Percentiles rank a stretch among this genome's conserved stretches.
These are phyloP conservation scores for Scrobipalpa atriplicella DNA, from an alignment of 2,888 invertebrate genomes.

Conservation along the genomic window DNA sequence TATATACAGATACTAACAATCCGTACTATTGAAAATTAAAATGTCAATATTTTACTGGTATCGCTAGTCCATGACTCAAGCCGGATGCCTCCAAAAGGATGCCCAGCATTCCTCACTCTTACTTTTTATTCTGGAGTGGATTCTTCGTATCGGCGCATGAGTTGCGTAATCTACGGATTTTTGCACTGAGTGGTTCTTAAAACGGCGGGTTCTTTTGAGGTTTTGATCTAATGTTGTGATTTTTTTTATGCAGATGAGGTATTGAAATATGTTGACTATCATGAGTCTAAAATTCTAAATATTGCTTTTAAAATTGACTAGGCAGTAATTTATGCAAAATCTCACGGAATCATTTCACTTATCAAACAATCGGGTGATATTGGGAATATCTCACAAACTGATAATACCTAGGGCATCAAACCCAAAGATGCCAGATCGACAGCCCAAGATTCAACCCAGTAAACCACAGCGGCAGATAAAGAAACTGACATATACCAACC, in stretches of 20 bases:
- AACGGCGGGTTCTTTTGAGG: not conserved
- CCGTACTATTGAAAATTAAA: not conserved
- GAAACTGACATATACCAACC: too few species aligned
- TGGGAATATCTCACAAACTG: too few species aligned
- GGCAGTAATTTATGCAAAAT: too few species aligned
- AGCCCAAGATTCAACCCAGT: too few species aligned
- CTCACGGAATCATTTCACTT: too few species aligned
- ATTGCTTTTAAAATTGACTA: too few species aligned
- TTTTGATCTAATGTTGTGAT: not conserved
- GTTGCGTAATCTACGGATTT: slow-evolving; percentile 29
- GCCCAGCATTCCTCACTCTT: slow-evolving; percentile 34
- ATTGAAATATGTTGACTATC: not conserved
- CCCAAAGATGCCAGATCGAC: too few species aligned
- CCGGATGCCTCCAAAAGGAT: slow-evolving; percentile 32
- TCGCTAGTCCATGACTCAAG: not conserved
- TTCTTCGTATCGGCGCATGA: slow-evolving; percentile 27
- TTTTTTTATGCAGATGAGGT: not conserved
- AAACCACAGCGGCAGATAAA: too few species aligned
- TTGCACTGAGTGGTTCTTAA: slow-evolving; percentile 13
- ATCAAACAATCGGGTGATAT: too few species aligned
- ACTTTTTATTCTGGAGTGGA: slow-evolving; percentile 36
- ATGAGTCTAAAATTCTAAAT: too few species aligned
- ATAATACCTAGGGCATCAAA: too few species aligned
- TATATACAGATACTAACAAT: too few species aligned
- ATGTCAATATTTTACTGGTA: not conserved